phyloP scores from a whole-genome alignment of 2,113 vertebrate genomes.

The Halichoerus grypus region DNA sequence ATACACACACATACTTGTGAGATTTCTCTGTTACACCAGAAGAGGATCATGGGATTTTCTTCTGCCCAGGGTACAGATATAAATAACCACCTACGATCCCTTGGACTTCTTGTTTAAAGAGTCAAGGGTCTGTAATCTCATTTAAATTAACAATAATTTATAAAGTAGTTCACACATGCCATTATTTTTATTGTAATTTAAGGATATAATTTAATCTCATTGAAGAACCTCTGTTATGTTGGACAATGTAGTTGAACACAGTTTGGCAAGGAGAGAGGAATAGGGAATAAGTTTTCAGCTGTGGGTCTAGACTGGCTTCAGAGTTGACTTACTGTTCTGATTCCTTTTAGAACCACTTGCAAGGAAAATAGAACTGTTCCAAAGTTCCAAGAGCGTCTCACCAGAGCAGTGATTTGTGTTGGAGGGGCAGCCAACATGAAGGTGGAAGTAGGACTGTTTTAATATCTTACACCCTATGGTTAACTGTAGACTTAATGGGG shows the following conservation, averaged over 20 bases:
- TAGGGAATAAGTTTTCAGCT: background rate
- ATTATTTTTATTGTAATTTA: slow-evolving; percentile 6
- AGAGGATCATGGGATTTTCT: background rate
- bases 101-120: background rate
- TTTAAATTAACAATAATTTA: slow-evolving; percentile 7
- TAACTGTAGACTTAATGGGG: background rate
- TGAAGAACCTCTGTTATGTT: background rate
- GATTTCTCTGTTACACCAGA: background rate
- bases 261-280: background rate
- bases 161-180: background rate
- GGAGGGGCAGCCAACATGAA: background rate
- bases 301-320: background rate
- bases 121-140: background rate
- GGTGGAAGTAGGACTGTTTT: background rate
- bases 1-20: background rate
- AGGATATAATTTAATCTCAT: background rate
- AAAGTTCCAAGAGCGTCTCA: background rate
- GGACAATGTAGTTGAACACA: background rate
- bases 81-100: background rate
- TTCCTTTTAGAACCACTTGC: background rate
- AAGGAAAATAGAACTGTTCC: background rate
- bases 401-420: background rate
- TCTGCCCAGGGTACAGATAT: background rate
- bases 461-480: no score
- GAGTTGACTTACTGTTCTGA: background rate